These are phyloP conservation scores for Lagopus leucura DNA, from an alignment of 2,113 vertebrate genomes.

Conservation along the genomic window DNA sequence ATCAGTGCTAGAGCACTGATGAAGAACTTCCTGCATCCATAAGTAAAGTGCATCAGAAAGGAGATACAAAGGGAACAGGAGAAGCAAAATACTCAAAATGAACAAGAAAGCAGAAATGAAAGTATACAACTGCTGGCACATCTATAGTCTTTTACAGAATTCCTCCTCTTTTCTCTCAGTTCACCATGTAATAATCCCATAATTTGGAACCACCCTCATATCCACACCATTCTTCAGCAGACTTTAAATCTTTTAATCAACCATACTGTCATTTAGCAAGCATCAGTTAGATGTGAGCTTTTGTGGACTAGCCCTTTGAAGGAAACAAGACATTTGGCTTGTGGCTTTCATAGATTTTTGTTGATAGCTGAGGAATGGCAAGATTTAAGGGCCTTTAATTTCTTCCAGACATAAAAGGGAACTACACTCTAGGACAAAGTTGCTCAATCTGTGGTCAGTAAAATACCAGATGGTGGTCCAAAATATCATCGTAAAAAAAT, in stretches of 20 bases:
- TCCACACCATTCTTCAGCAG: background rate
- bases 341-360: conserved; percentile 21
- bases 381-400: conserved; percentile 39
- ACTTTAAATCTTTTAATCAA: background rate
- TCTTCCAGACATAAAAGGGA: conserved; percentile 17
- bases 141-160: background rate
- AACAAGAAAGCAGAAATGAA: background rate
- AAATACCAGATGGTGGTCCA: conserved; percentile 2
- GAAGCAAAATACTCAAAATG: background rate
- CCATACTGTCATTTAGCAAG: background rate
- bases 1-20: background rate
- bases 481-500: conserved; percentile 3
- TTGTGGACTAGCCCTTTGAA: conserved; percentile 26
- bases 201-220: background rate
- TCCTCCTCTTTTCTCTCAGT: background rate
- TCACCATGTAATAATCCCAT: background rate
- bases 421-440: conserved; percentile 33
- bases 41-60: background rate
- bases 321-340: conserved; percentile 8
- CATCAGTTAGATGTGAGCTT: background rate
- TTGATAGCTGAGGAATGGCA: conserved; percentile 32
- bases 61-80: background rate
- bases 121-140: background rate
- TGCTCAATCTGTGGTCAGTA: background rate
- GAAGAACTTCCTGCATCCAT: background rate